A percentile compares a stretch with the other conserved stretches of the same genome.
These are phyloP conservation scores for Nemotelus pantherinus DNA, from an alignment of 2,888 invertebrate genomes.

Conservation along the genomic window DNA sequence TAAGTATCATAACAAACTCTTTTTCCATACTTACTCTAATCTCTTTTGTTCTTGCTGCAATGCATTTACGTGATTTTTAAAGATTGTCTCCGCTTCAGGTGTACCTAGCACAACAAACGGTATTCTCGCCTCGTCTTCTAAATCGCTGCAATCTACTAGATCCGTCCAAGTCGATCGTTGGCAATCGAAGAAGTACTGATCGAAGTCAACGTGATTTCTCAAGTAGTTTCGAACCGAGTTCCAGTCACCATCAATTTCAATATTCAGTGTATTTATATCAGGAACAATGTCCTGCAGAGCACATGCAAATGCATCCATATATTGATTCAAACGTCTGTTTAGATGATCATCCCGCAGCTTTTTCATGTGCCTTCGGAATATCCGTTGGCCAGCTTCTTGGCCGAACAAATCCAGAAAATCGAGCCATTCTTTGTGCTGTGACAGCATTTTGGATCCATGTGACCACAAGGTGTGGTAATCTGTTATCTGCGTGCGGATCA, in stretches of 20 bases:
- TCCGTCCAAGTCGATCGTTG: constrained; percentile 83
- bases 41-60: constrained; percentile 92
- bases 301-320: constrained; percentile 80
- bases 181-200: constrained; percentile 89
- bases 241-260: constrained; percentile 81
- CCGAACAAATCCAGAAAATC: constrained; percentile 92
- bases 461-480: constrained; percentile 89
- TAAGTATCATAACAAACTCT: not conserved
- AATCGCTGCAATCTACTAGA: constrained; percentile 71
- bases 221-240: constrained; percentile 84
- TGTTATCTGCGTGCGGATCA: constrained; percentile 85
- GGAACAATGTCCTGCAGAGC: constrained; percentile 82
- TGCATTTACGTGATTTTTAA: constrained; percentile 89
- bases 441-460: constrained; percentile 84
- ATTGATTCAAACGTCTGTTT: constrained; percentile 78
- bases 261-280: constrained; percentile 74
- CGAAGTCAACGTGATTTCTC: constrained; percentile 91
- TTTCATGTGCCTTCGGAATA: constrained; percentile 82
- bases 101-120: constrained; percentile 93
- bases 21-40: constrained; percentile 77
- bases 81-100: constrained; percentile 90
- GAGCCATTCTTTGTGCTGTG: constrained; percentile 87
- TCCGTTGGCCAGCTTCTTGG: constrained; percentile 80
- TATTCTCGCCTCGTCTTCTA: constrained; percentile 77
- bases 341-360: constrained; percentile 84